Percentiles rank a stretch among this genome's conserved stretches.
Conservation (phyloP, 2,888 invertebrate species). For the Digitonthophagus gazella region DNA sequence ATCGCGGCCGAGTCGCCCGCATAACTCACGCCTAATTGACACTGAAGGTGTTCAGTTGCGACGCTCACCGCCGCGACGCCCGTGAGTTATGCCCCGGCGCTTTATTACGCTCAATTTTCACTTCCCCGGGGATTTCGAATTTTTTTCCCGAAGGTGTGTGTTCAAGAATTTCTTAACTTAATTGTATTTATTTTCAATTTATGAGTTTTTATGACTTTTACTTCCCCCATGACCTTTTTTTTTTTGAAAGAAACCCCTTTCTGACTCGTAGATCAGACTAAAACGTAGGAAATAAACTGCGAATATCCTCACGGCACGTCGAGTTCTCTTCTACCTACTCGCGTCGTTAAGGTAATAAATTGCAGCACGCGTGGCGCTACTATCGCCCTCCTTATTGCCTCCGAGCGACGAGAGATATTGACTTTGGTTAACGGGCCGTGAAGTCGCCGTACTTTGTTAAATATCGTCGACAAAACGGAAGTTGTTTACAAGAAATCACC, state of each 20-base stretch:
- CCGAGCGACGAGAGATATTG: slow-evolving; percentile 25
- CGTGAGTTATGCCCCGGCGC: slow-evolving; percentile 49
- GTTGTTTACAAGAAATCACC: slow-evolving; percentile 3
- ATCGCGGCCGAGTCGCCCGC: slow-evolving; percentile 32
- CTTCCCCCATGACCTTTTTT: no score
- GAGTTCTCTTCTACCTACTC: background rate
- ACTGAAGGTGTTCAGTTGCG: slow-evolving; percentile 39
- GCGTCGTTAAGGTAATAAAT: background rate
- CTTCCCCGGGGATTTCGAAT: slow-evolving; percentile 45
- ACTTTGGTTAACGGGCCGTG: slow-evolving; percentile 34
- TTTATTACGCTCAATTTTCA: slow-evolving; percentile 52
- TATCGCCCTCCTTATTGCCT: background rate
- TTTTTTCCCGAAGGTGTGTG: background rate
- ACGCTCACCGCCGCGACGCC: slow-evolving; percentile 36
- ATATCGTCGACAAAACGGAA: slow-evolving; percentile 16
- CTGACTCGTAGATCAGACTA: background rate
- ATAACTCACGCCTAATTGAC: slow-evolving; percentile 52
- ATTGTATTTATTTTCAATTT: no score
- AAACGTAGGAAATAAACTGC: background rate
- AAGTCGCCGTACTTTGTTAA: slow-evolving; percentile 32
- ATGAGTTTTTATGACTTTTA: no score
- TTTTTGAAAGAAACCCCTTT: no score
- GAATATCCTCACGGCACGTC: background rate
- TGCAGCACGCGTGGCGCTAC: background rate
- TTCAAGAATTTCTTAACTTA: background rate